Percentiles rank a stretch among this genome's conserved stretches.
Conservation (phyloP, 2,113 vertebrate genomes). For the Ageneiosus marmoratus region DNA sequence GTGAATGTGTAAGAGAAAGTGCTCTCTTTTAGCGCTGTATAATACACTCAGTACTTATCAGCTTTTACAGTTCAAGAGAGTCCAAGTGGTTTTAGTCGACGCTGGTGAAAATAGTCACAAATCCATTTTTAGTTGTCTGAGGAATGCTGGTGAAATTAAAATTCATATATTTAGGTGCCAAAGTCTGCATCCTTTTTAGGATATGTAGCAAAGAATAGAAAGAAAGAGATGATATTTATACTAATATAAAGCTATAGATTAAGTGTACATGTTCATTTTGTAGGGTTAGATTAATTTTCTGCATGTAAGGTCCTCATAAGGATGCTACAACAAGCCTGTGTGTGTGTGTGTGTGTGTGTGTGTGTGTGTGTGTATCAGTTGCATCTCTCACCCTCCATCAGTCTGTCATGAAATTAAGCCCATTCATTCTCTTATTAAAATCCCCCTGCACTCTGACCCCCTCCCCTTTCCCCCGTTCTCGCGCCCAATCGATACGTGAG, state of each 20-base stretch:
- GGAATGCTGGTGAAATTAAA: neutral
- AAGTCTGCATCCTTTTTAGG: neutral
- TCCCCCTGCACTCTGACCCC: constrained; percentile 64
- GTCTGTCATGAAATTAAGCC: constrained; percentile 62
- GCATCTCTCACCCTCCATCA: constrained; percentile 21
- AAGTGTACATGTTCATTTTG: too few relatives aligned
- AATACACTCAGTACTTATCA: neutral
- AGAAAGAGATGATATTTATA: neutral
- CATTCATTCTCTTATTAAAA: constrained; percentile 74
- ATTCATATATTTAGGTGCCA: neutral
- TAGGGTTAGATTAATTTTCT: neutral
- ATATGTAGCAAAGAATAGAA: neutral
- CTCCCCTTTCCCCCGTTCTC: constrained; percentile 48
- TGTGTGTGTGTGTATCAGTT: neutral
- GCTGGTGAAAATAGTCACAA: too few relatives aligned
- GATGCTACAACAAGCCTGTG: neutral
- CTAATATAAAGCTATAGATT: too few relatives aligned
- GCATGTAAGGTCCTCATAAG: neutral
- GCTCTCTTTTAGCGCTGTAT: neutral
- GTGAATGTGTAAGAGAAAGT: neutral
- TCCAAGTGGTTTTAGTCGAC: neutral
- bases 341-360: constrained; percentile 2
- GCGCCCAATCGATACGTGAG: constrained; percentile 67
- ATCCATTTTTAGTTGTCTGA: neutral
- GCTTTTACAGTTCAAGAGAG: too few relatives aligned